Base-by-base conservation (phyloP, 2,113 vertebrate species). In the Callionymus lyra region DNA sequence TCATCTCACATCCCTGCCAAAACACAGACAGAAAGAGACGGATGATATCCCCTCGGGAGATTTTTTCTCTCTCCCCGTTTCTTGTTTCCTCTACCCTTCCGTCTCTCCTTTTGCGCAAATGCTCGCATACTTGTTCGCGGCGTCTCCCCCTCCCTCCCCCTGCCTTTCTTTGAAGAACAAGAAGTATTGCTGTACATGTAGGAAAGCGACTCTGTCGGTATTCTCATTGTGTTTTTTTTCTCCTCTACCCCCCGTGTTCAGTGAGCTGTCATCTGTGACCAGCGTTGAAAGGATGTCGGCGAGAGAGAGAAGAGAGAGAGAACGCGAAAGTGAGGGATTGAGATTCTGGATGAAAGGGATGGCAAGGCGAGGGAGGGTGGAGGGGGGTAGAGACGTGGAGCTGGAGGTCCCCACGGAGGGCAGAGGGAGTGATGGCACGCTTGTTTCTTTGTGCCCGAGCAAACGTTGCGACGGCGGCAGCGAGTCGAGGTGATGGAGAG, bases 181-280 rank as follows among this genome's bases (percentile, higher is more conserved):
- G 59, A 63, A 64, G 44, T 57, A 66, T 74, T 53, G 72, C 63
- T 61, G 58, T 61, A 68, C 60, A 73, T 47, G 61, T 49, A 41
- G 59, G 64, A 53, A 66, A 71, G 69, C 72, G 52, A 58, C 69
- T 73, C 60, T 10, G 57, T 67, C 50, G 16, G 42, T 59, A 59
- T 62, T 61, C 44, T 70, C 49, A 57, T 65, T 69, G 45, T 63
- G 37, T 43, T 47, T 37, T 36, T 38, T 44, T 34, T 33, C 31
- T 34, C 34, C 27, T 17, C 10, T 10, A 36, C 17, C 46, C 38
- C 53, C 53, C 45, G 6, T 21, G 54, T 63, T 68, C 60, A 65
- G 72, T 65, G 61, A 70, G 69, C 69, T 68, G 76, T 70, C 69
- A 58, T 50, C 63, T 75, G 76, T 75, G 76, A 79, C 72, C 69